Evolutionary conservation across 1,140 invertebrate species (phyloP).

Genomic region (Drosophila nebulosa): DNA sequence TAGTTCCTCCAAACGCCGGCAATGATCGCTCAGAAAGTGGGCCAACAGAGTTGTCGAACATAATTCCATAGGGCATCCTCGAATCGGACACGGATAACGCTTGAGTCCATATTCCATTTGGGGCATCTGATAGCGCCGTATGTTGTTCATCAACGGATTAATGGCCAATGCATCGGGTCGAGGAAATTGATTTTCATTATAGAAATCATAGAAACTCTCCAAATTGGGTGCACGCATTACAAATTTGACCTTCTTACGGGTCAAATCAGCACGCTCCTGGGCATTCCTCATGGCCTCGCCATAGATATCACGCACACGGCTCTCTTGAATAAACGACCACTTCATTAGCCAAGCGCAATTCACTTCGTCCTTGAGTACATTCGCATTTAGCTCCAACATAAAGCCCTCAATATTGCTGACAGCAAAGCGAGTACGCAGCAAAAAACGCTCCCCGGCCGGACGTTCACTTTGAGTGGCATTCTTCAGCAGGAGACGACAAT

Average conservation of each 20-base stretch:
- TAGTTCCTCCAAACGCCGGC: slow-evolving; percentile 16
- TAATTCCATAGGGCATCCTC: background rate
- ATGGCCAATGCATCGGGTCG: slow-evolving; percentile 12
- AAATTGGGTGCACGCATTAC: slow-evolving; percentile 7
- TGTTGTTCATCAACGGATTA: background rate
- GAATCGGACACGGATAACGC: background rate
- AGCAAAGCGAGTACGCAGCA: slow-evolving; percentile 11
- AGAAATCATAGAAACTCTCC: slow-evolving; percentile 2
- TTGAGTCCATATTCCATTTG: accelerated
- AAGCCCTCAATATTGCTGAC: background rate
- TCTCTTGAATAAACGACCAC: background rate
- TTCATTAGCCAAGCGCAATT: background rate
- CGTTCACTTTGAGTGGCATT: background rate
- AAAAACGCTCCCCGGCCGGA: background rate
- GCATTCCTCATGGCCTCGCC: background rate
- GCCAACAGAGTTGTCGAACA: background rate
- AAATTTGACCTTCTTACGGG: accelerated
- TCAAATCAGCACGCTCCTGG: background rate
- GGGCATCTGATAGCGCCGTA: background rate
- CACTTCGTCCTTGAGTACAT: background rate
- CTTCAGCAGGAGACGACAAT: background rate
- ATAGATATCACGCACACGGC: background rate
- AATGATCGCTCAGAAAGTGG: slow-evolving; percentile 17
- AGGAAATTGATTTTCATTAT: background rate
- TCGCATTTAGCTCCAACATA: background rate